Conservation (phyloP, 2,113 vertebrate genomes). For the Colaptes auratus region DNA sequence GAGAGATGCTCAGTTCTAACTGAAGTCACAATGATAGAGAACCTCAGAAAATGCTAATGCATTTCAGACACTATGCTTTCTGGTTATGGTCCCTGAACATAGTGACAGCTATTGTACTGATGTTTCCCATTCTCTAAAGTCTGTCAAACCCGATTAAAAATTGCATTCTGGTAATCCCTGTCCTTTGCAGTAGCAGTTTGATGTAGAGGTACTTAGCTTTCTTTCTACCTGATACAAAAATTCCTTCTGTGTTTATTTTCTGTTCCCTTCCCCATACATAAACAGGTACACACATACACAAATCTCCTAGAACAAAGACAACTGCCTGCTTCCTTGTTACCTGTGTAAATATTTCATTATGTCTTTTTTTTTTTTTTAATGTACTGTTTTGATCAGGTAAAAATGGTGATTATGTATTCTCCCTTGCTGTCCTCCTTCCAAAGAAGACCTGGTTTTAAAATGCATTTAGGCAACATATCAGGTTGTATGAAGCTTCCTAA, state of each 20-base stretch:
- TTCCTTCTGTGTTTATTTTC: background rate
- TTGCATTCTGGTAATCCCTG: background rate
- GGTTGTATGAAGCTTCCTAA: background rate
- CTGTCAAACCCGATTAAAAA: constrained; percentile 37
- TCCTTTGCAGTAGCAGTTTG: background rate
- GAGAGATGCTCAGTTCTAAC: background rate
- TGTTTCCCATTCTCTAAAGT: constrained; percentile 3
- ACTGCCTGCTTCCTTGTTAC: background rate
- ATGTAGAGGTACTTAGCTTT: background rate
- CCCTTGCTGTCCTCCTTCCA: background rate
- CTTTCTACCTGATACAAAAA: background rate
- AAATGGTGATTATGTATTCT: background rate
- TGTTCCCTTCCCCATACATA: background rate
- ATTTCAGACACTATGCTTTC: background rate
- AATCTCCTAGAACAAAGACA: background rate
- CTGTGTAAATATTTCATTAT: background rate
- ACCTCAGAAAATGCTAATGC: background rate
- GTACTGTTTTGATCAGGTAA: background rate
- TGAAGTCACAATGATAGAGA: background rate
- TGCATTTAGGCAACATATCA: background rate
- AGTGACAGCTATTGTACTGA: background rate
- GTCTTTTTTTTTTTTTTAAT: background rate
- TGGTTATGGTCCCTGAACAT: background rate
- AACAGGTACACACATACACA: background rate
- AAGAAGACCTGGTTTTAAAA: background rate